These are phyloP conservation scores for Pristionchus entomophagus DNA, from an alignment of 2,888 invertebrate genomes.

Conservation along the genomic window DNA sequence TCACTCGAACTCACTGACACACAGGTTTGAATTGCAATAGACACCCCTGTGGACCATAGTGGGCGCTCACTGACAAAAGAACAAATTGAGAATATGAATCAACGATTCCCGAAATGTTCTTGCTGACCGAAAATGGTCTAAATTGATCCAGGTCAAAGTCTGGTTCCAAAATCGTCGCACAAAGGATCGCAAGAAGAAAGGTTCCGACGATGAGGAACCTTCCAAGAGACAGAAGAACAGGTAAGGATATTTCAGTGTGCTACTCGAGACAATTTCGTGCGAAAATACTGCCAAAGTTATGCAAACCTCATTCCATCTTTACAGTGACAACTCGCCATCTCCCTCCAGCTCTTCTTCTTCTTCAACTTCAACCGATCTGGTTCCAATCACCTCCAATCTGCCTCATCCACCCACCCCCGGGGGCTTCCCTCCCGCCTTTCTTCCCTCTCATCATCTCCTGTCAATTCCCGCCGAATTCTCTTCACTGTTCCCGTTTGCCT, in stretches of 20 bases:
- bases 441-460: background rate
- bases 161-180: conserved; percentile 73
- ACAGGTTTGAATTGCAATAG: conserved; percentile 53
- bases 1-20: conserved; percentile 65
- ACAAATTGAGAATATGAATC: too few species aligned
- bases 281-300: too few species aligned
- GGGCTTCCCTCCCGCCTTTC: background rate
- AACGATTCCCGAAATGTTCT: background rate
- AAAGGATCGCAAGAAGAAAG: conserved; percentile 59
- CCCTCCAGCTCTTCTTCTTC: background rate
- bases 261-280: too few species aligned
- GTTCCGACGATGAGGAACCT: conserved; percentile 6
- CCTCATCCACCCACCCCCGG: background rate
- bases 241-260: too few species aligned
- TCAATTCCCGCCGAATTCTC: background rate
- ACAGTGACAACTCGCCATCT: background rate
- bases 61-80: too few species aligned
- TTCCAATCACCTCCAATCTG: too few species aligned
- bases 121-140: background rate
- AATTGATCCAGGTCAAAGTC: conserved; percentile 65
- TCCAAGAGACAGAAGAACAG: background rate
- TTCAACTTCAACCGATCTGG: background rate
- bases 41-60: too few species aligned
- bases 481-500: background rate
- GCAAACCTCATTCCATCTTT: background rate